phyloP scores from a whole-genome alignment of 2,888 invertebrate genomes.

The Oscheius sp. region DNA sequence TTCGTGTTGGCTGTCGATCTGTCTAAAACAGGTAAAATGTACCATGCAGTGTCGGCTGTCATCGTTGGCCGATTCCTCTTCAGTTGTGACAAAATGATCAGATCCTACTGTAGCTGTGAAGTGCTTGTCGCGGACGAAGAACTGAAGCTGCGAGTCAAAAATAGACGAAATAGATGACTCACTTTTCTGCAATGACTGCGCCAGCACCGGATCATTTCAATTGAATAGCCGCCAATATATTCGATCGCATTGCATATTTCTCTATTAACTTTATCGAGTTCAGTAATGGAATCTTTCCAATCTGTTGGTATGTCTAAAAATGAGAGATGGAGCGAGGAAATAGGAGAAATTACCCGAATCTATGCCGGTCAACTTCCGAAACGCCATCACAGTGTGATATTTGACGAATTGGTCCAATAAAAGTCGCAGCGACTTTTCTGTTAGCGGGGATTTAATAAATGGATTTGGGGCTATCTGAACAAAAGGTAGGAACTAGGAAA shows the following conservation, averaged over 20 bases:
- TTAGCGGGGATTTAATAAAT: background rate
- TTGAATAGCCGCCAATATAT: constrained; percentile 2
- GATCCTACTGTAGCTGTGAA: background rate
- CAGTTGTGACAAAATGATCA: background rate
- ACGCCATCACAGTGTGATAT: background rate
- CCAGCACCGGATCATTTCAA: background rate
- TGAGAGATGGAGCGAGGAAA: background rate
- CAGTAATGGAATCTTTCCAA: background rate
- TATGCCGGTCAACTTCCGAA: background rate
- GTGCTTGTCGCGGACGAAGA: background rate
- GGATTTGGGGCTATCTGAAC: constrained; percentile 10
- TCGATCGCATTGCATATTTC: constrained; percentile 1
- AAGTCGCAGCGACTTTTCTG: background rate
- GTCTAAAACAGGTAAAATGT: background rate
- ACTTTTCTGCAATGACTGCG: constrained; percentile 1
- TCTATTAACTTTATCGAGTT: background rate
- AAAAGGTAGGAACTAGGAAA: background rate
- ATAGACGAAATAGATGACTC: background rate
- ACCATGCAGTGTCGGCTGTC: no score
- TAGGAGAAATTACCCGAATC: background rate
- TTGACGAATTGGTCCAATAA: background rate
- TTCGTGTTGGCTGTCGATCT: no score
- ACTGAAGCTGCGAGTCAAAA: background rate
- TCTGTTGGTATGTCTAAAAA: constrained; percentile 5
- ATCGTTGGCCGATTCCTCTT: no score